Conservation (phyloP, 2,113 vertebrate genomes). For the Anseranas semipalmata region DNA sequence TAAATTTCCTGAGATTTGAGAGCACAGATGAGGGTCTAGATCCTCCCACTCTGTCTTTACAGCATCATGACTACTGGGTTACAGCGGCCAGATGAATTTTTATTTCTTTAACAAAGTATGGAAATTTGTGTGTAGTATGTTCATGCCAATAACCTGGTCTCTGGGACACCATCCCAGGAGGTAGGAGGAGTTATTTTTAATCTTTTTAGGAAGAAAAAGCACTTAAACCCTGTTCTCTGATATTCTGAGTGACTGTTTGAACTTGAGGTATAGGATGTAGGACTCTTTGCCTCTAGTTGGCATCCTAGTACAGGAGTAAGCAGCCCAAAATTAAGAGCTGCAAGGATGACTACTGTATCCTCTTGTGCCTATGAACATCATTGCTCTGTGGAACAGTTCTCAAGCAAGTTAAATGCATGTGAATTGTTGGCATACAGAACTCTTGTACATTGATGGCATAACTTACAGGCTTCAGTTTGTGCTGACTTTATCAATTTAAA, state of each 20-base stretch:
- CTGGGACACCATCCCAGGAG: neutral
- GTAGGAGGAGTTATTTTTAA: neutral
- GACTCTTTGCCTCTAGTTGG: neutral
- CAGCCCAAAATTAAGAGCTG: neutral
- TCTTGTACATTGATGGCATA: neutral
- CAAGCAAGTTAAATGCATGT: neutral
- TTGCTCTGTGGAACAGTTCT: neutral
- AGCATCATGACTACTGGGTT: neutral
- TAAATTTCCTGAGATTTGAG: neutral
- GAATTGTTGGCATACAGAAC: neutral
- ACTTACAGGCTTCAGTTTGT: neutral
- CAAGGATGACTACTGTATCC: neutral
- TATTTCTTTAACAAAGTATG: neutral
- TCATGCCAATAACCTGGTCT: neutral
- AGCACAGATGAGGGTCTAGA: neutral
- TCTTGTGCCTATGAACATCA: fast-evolving
- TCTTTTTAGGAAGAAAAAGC: neutral
- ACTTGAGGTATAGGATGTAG: neutral
- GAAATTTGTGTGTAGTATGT: fast-evolving
- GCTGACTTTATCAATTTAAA: neutral
- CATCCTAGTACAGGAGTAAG: neutral
- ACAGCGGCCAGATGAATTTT: neutral
- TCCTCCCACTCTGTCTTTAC: neutral
- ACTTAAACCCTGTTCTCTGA: neutral
- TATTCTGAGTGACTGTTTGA: neutral